Percentiles rank a stretch among this genome's conserved stretches.
phyloP scores from a whole-genome alignment of 2,888 invertebrate species.

The Drepanosiphum platanoidis region DNA sequence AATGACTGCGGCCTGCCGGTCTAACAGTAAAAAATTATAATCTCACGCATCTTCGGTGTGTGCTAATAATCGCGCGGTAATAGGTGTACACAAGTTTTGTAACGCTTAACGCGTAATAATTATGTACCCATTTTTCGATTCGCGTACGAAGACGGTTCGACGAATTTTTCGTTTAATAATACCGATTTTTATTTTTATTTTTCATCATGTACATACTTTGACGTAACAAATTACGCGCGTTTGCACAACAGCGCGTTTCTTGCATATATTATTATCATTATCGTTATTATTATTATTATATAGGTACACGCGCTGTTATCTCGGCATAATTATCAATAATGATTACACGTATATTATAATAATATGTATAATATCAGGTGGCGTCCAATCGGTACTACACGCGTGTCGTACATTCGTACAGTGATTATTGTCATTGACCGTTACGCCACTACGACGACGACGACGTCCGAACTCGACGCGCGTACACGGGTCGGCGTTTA shows the following conservation, averaged over 20 bases:
- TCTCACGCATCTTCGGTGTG: background rate
- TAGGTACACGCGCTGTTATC: background rate
- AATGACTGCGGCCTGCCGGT: background rate
- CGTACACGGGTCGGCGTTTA: background rate
- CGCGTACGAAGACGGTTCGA: background rate
- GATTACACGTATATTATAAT: background rate
- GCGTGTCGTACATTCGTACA: background rate
- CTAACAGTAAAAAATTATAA: background rate
- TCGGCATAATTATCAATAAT: constrained; percentile 9
- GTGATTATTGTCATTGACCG: constrained; percentile 16
- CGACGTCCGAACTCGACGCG: background rate
- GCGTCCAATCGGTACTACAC: background rate
- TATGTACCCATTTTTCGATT: background rate
- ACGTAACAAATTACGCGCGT: constrained; percentile 25
- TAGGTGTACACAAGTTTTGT: background rate
- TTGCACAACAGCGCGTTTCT: constrained; percentile 24
- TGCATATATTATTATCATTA: constrained; percentile 11
- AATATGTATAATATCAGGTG: background rate
- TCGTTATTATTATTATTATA: background rate
- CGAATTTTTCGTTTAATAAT: background rate
- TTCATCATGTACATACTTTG: background rate
- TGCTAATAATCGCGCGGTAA: background rate
- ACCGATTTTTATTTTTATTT: background rate
- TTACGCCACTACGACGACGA: background rate
- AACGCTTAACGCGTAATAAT: constrained; percentile 1